phyloP scores from a whole-genome alignment of 2,888 invertebrate genomes.

The Teleogryllus oceanicus region DNA sequence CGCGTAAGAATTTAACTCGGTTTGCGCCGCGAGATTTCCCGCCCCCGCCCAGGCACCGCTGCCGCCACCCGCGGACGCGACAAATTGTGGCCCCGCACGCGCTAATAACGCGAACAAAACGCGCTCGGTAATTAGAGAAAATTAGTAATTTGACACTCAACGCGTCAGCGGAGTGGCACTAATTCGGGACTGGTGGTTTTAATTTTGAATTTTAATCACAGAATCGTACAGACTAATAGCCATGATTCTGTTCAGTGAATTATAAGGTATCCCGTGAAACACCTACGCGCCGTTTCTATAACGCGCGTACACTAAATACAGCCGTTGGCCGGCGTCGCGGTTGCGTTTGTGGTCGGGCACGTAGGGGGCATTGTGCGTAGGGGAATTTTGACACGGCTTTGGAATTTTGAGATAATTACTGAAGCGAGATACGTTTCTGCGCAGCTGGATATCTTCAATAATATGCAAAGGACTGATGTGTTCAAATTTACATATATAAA shows the following conservation, averaged over 20 bases:
- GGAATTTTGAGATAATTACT: too few relatives aligned
- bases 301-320: background rate
- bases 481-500: too few relatives aligned
- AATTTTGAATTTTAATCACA: slow-evolving; percentile 1
- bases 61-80: background rate
- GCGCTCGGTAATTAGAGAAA: background rate
- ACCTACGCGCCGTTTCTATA: background rate
- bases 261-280: background rate
- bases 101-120: background rate
- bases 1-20: background rate
- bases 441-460: too few relatives aligned
- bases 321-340: too few relatives aligned
- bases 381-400: too few relatives aligned
- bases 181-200: background rate
- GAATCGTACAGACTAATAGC: background rate
- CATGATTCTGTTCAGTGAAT: background rate
- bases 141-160: slow-evolving; percentile 1
- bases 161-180: background rate
- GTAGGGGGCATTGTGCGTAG: too few relatives aligned
- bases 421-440: too few relatives aligned
- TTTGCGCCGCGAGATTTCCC: background rate
- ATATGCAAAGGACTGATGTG: too few relatives aligned
- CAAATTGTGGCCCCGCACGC: background rate
- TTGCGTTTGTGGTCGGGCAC: too few relatives aligned
- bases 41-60: too few relatives aligned